Conservation (phyloP, 1,140 invertebrate genomes). For the Euborellia annulipes region DNA sequence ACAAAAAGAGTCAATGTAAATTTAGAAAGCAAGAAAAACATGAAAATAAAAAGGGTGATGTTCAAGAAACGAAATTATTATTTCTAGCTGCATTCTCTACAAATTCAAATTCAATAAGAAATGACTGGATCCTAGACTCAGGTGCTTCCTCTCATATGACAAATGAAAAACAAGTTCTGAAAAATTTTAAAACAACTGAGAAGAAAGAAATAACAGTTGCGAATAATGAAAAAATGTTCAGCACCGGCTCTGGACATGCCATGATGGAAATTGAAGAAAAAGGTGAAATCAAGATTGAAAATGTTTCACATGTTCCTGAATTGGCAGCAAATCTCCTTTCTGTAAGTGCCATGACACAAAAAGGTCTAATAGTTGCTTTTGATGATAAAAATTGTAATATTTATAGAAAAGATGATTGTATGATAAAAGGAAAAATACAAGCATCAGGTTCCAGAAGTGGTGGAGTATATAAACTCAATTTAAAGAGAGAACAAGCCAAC, state of each 20-base stretch:
- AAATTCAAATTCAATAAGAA: background rate
- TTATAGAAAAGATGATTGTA: too few species aligned
- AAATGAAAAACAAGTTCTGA: too few species aligned
- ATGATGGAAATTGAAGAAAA: too few species aligned
- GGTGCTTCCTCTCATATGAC: background rate
- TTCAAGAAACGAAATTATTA: background rate
- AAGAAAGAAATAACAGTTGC: background rate
- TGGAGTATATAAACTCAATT: too few species aligned
- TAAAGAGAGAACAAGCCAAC: too few species aligned
- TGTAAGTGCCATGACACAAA: conserved; percentile 20
- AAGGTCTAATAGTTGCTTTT: conserved; percentile 20
- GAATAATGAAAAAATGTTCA: background rate
- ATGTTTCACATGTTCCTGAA: conserved; percentile 20
- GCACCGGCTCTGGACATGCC: background rate
- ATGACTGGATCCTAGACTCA: background rate
- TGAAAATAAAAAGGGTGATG: background rate
- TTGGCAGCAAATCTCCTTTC: conserved; percentile 20
- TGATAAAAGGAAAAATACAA: too few species aligned
- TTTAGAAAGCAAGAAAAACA: too few species aligned
- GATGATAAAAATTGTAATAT: conserved; percentile 15
- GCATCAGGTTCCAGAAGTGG: too few species aligned
- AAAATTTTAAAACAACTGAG: too few species aligned
- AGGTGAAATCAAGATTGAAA: too few species aligned
- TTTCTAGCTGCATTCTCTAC: background rate
- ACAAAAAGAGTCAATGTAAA: too few species aligned